A percentile compares a stretch with the other conserved stretches of the same genome.
phyloP scores from a whole-genome alignment of 2,113 vertebrate species.

The Hemiprocne comata region DNA sequence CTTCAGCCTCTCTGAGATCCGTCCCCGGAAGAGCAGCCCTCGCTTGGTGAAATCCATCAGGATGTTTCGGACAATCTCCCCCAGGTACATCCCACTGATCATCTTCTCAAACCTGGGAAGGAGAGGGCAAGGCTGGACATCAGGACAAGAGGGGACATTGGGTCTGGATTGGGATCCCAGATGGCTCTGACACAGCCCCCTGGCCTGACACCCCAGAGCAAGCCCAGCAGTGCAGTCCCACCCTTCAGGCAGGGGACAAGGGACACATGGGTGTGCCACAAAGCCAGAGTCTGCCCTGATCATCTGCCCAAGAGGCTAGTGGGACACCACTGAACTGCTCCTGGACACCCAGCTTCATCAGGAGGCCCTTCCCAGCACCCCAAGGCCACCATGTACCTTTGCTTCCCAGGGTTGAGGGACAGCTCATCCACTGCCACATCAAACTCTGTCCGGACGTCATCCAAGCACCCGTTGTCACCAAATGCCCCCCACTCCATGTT shows the following conservation, averaged over 20 bases:
- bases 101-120: conserved; percentile 92
- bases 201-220: background rate
- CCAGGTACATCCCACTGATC: conserved; percentile 98
- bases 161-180: background rate
- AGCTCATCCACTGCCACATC: conserved; percentile 85
- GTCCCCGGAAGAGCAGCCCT: conserved; percentile 92
- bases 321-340: background rate
- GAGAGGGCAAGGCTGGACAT: background rate
- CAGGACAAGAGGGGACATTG: background rate
- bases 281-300: background rate
- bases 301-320: background rate
- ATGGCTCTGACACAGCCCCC: background rate
- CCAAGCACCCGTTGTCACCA: conserved; percentile 88
- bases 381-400: conserved; percentile 78
- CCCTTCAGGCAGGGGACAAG: fast-evolving
- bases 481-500: conserved; percentile 99
- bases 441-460: conserved; percentile 86
- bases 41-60: conserved; percentile 89
- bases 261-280: fast-evolving
- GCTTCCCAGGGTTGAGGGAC: conserved; percentile 87
- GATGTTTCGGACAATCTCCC: conserved; percentile 93
- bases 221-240: fast-evolving
- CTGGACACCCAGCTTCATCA: fast-evolving
- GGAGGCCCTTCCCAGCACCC: background rate
- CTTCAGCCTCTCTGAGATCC: conserved; percentile 92